Base-by-base conservation (phyloP, 2,888 invertebrate genomes). In the Lasius fuliginosus region DNA sequence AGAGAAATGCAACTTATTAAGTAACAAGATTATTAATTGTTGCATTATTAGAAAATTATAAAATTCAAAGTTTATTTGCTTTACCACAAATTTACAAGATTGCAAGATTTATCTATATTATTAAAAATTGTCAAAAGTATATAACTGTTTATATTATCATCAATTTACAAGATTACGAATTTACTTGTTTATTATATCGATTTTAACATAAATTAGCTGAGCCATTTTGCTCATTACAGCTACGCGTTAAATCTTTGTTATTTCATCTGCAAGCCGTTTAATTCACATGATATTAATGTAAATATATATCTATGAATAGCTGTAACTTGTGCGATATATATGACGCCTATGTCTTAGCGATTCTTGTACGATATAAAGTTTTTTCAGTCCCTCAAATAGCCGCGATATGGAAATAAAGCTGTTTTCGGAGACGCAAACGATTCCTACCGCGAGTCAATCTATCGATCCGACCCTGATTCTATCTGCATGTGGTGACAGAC, bases 401-500 rank as follows among this genome's bases (percentile, higher is more conserved):
- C 42, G 30, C 73, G 58, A 79, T 33, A 36, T 46, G 36, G 74
- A 81, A 73, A 58, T 33, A 42, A 58, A 46, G 18, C 33, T 46
- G 33, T 40, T 81, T 73, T 84, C 68, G 42, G 27, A 60, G 64
- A 65, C 62, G n/a, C 60, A 6, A 33, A 65, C 30, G 33, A 77
- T 74, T 86, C 67, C 62, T 53, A 3, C 8, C 8, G 53, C 73
- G 62, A 81, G 62, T 58, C 33, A 46, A 84, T 82, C 85, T 84
- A 88, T 85, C 83, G 86, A 88, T 90, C 89, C 91, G 90, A 90
- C 90, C 91, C 89, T 90, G 90, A 77, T 86, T 88, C 87, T 86
- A 86, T 89, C 87, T 87, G 90, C 88, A 88, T 90, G 87, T 86
- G 86, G 90, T 90, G 91, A 91, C 90, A 91, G 90, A 92, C 92